Conservation (phyloP, 2,113 vertebrate genomes). For the Thryonomys swinderianus region DNA sequence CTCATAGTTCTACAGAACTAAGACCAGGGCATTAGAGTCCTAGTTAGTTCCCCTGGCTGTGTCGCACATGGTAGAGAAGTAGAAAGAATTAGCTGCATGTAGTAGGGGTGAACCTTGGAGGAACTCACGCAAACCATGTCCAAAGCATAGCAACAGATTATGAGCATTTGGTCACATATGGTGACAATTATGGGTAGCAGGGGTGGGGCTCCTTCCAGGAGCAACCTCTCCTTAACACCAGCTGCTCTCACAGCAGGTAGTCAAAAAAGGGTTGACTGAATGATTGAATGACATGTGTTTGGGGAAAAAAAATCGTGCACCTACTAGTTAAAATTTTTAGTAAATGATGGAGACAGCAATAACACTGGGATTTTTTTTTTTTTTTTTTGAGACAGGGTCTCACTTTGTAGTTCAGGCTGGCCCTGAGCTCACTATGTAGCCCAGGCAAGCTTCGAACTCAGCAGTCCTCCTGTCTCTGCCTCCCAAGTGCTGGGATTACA, state of each 20-base stretch:
- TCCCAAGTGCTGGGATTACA: too few species aligned
- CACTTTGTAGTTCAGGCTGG: too few species aligned
- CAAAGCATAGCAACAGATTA: not conserved
- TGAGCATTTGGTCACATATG: not conserved
- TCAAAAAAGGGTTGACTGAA: not conserved
- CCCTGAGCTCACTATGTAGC: too few species aligned
- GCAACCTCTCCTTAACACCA: not conserved
- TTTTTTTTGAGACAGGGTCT: too few species aligned
- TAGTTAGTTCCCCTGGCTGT: not conserved
- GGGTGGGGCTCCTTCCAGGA: not conserved
- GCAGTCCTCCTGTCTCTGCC: too few species aligned
- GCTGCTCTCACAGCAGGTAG: not conserved
- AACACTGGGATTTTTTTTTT: too few species aligned
- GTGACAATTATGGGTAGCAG: not conserved
- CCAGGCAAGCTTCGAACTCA: too few species aligned
- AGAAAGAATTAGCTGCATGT: not conserved
- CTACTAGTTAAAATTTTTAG: conserved; percentile 8
- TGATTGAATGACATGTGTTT: not conserved
- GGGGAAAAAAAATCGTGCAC: not conserved
- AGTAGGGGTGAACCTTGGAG: not conserved
- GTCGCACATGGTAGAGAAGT: not conserved
- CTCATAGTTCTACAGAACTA: not conserved
- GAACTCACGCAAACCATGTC: not conserved
- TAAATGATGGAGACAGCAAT: not conserved
- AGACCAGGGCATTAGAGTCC: not conserved